Base-by-base conservation (phyloP, 2,113 vertebrate genomes). In the Macroglossus sobrinus region DNA sequence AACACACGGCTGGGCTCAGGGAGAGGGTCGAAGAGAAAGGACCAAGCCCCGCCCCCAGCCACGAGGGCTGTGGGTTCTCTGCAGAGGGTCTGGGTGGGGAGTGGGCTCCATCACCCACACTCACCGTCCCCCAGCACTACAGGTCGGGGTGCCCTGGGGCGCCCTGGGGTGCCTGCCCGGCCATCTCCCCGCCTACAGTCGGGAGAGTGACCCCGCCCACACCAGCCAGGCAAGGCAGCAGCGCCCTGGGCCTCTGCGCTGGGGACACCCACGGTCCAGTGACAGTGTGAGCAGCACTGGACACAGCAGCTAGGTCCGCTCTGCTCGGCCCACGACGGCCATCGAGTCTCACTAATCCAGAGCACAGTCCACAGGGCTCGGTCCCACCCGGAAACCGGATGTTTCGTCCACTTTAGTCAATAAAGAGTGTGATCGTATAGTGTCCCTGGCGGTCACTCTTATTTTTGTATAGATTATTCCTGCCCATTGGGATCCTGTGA, bases 241-340 rank as follows among this genome's bases (percentile, higher is more conserved):
- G 2, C 38, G 18, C 1, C 78, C 9, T 5, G 22, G 28, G 28
- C 30, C 45, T 3, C 3, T 3, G 35, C 26, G 8, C 15, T 1
- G 10, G 1, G 43, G 4, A 15, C 28, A 4, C 24, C 3, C 13
- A 7, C 9, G 1, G 0, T 30, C 24, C 21, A 0, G 9, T 0
- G 13, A 28, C 10, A 1, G 33, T 10, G 33, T 30, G 0, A 30
- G 3, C 59, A 14, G n/a, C 40, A 4, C 22, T 0, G 33, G 8
- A 26, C 35, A 3, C 6, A 8, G 12, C 11, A 1, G 7, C 0
- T 0, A 43, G n/a, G 16, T 18, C 3, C 4, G 43, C 19, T 1
- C 38, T 2, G 10, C 40, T 0, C 1, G 22, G 11, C 19, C 35
- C 3, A 0, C 16, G 2, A 4, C 3, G 0, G 7, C 63, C 3